phyloP scores from a whole-genome alignment of 92 coral and sea anemone genomes.

The Paramuricea clavata region DNA sequence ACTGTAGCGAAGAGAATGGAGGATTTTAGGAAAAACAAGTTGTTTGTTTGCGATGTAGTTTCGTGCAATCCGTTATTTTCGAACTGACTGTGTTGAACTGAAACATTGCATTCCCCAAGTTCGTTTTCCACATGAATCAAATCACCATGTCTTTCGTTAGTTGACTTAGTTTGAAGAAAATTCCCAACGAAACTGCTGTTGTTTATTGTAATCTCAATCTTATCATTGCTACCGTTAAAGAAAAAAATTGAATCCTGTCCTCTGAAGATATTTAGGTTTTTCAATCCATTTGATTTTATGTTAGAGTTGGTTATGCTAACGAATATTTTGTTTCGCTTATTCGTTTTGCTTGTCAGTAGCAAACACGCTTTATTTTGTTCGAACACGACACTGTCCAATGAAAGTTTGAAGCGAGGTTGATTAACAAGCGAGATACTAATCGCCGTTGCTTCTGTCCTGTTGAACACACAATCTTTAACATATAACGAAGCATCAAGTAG shows the following conservation, averaged over 20 bases:
- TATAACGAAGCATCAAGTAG: not conserved
- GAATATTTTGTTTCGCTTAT: not conserved
- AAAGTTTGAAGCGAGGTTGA: not conserved
- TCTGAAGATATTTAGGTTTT: not conserved
- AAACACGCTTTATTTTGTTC: not conserved
- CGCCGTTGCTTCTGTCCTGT: not conserved
- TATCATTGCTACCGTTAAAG: not conserved
- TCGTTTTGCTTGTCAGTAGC: not conserved
- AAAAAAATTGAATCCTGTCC: not conserved
- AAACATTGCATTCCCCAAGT: slow-evolving; percentile 19
- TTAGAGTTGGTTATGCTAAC: slow-evolving; percentile 28
- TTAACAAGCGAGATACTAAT: not conserved
- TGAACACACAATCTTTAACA: not conserved
- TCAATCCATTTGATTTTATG: slow-evolving; percentile 33
- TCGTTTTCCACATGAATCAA: slow-evolving; percentile 26
- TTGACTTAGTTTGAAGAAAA: not conserved
- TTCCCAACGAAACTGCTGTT: slow-evolving; percentile 30
- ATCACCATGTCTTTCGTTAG: not conserved
- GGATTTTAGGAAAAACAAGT: not conserved
- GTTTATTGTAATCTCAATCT: slow-evolving; percentile 24
- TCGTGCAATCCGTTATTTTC: slow-evolving; percentile 6
- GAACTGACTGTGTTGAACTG: not conserved
- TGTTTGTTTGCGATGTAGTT: slow-evolving; percentile 20
- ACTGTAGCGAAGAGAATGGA: not conserved
- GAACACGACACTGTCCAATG: not conserved